phyloP scores from a whole-genome alignment of 2,888 invertebrate species.

The Euzophera pinguis region DNA sequence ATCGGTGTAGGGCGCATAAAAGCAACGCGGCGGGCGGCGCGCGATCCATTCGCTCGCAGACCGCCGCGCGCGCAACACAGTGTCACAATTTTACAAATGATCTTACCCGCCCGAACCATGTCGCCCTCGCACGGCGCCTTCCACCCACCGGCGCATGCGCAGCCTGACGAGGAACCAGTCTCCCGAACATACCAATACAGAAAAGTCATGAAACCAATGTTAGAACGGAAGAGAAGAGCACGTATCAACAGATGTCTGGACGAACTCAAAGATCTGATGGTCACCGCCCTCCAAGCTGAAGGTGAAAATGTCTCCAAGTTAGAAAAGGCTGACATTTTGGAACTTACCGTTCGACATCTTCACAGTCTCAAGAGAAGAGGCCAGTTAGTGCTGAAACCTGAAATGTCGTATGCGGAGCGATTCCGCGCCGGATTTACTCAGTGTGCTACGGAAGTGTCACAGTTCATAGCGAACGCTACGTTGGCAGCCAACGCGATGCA shows the following conservation, averaged over 20 bases:
- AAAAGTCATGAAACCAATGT: conserved; percentile 95
- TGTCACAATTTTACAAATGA: conserved; percentile 44
- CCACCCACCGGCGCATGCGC: conserved; percentile 66
- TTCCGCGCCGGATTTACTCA: conserved; percentile 93
- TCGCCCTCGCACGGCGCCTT: conserved; percentile 74
- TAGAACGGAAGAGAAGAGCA: conserved; percentile 91
- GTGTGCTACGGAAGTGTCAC: conserved; percentile 93
- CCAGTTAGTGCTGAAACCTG: conserved; percentile 75
- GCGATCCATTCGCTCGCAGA: conserved; percentile 73
- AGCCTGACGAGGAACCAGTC: conserved; percentile 81
- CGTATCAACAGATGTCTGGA: conserved; percentile 94
- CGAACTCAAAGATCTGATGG: conserved; percentile 93
- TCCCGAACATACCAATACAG: conserved; percentile 95
- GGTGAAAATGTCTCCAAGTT: conserved; percentile 93
- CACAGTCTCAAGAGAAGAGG: conserved; percentile 89
- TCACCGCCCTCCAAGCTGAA: conserved; percentile 90
- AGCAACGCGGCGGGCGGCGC: conserved; percentile 58
- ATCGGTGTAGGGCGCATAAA: conserved; percentile 76
- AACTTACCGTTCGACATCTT: conserved; percentile 90
- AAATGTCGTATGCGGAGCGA: conserved; percentile 87
- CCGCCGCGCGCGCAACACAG: conserved; percentile 63
- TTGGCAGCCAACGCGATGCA: conserved; percentile 87
- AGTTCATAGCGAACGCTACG: conserved; percentile 81
- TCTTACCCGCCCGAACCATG: conserved; percentile 73
- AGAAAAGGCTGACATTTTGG: conserved; percentile 93